Evolutionary conservation across 2,113 vertebrate species (phyloP).

Genomic region (Rhea americana): DNA sequence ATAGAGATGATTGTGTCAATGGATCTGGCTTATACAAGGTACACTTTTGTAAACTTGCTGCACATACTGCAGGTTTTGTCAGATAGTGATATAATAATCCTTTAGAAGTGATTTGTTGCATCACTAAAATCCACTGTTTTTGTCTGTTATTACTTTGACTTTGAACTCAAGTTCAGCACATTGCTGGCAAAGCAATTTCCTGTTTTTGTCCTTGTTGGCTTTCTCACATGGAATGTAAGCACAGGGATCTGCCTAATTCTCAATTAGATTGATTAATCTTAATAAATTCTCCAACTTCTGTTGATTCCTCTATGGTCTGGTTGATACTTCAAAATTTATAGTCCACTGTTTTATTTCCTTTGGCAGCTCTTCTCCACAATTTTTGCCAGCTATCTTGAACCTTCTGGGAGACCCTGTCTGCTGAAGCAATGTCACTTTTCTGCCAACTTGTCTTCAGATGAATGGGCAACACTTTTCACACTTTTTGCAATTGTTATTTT

Average conservation of each 20-base stretch:
- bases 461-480: not conserved
- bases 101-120: not conserved
- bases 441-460: not conserved
- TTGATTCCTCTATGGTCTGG: not conserved
- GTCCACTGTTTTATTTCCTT: not conserved
- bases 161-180: not conserved
- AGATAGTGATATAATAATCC: not conserved
- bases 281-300: not conserved
- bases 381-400: not conserved
- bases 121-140: not conserved
- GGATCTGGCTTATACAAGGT: not conserved
- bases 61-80: not conserved
- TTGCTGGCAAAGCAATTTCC: not conserved
- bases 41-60: not conserved
- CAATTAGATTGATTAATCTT: not conserved
- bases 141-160: not conserved
- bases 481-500: not conserved
- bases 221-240: not conserved
- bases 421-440: not conserved
- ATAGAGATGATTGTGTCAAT: not conserved
- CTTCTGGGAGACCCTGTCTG: not conserved
- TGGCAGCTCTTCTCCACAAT: not conserved
- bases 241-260: not conserved
- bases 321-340: slow-evolving; percentile 6
- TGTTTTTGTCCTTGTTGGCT: not conserved